These are phyloP conservation scores for Philopedon plagiatum DNA, from an alignment of 2,888 invertebrate genomes.

Conservation along the genomic window DNA sequence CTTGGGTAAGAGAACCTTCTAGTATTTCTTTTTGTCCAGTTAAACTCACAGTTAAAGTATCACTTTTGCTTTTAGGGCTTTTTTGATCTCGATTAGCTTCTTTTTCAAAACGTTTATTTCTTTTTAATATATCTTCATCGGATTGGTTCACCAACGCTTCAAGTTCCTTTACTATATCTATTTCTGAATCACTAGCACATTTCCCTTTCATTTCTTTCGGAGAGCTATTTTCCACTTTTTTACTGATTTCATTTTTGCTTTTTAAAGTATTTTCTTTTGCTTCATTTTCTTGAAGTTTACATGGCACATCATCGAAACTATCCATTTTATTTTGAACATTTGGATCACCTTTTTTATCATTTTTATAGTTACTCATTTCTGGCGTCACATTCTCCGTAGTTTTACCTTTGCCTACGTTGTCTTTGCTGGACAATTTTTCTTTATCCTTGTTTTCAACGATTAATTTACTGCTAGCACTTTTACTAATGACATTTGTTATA, in stretches of 20 bases:
- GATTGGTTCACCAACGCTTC: neutral
- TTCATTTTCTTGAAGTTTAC: neutral
- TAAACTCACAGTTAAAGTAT: neutral
- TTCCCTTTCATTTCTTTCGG: neutral
- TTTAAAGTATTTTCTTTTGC: neutral
- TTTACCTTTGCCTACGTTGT: neutral
- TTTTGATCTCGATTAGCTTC: neutral
- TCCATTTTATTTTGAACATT: neutral
- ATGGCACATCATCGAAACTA: neutral
- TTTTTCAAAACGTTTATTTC: neutral
- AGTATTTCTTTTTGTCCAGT: neutral
- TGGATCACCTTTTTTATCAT: neutral
- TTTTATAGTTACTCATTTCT: neutral
- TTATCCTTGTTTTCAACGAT: neutral
- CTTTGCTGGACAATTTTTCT: neutral
- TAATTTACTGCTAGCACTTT: neutral
- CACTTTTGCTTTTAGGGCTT: neutral
- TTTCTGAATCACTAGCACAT: neutral
- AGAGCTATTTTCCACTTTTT: neutral
- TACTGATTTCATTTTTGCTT: neutral
- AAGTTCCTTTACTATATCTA: slow-evolving; percentile 10
- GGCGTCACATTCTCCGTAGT: neutral
- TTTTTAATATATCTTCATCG: neutral
- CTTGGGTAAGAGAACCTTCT: neutral
- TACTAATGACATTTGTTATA: neutral